A percentile compares a stretch with the other conserved stretches of the same genome.
phyloP scores from a whole-genome alignment of 1,140 invertebrate genomes.

The Drosophila ambigua region DNA sequence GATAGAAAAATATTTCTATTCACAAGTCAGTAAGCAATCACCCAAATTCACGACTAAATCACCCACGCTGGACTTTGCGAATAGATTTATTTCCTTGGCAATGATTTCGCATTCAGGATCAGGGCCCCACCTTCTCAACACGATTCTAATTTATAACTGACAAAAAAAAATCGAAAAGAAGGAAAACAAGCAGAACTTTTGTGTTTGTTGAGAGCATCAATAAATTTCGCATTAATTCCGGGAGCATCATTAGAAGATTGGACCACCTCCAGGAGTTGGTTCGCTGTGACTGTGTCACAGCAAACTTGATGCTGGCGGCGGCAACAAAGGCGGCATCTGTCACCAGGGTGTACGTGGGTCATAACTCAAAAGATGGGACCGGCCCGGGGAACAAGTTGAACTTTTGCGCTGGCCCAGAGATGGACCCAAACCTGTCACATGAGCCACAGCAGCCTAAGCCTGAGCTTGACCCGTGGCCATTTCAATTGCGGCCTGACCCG shows the following conservation, averaged over 20 bases:
- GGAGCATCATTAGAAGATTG: constrained; percentile 42
- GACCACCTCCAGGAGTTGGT: background rate
- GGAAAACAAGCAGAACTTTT: constrained; percentile 42
- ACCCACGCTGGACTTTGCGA: constrained; percentile 12
- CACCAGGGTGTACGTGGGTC: constrained; percentile 49
- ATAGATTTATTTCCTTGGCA: constrained; percentile 41
- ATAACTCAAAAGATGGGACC: constrained; percentile 66
- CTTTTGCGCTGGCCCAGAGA: constrained; percentile 4
- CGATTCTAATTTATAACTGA: constrained; percentile 71
- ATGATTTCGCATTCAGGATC: constrained; percentile 42
- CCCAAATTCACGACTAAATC: no score
- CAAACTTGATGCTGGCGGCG: constrained; percentile 49
- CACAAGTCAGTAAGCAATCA: no score
- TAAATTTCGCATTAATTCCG: constrained; percentile 74
- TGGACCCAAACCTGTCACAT: constrained; percentile 16
- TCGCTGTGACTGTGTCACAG: constrained; percentile 29
- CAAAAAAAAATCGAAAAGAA: constrained; percentile 51
- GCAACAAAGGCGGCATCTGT: constrained; percentile 51
- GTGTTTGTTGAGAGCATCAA: constrained; percentile 51
- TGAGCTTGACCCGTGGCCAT: constrained; percentile 13
- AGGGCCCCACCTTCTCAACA: background rate
- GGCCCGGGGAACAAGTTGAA: constrained; percentile 8
- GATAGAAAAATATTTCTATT: no score
- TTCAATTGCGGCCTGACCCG: constrained; percentile 46
- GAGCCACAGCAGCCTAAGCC: constrained; percentile 6